Base-by-base conservation (phyloP, 2,888 invertebrate genomes). In the Diadegma fenestrale region DNA sequence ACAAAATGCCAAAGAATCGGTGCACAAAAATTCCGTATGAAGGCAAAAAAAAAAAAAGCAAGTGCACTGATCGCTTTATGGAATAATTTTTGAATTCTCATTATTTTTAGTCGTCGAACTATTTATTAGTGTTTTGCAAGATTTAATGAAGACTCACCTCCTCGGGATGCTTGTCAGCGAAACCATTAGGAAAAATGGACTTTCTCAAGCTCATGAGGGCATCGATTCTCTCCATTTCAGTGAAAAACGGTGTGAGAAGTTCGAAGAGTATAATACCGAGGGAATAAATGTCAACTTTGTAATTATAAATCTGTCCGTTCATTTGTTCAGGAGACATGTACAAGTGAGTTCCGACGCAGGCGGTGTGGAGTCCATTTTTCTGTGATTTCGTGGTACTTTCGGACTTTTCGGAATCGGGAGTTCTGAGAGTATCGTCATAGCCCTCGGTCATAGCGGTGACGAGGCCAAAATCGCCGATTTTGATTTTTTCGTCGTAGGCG, bases 321-420 rank as follows among this genome's bases (percentile, higher is more conserved):
- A 96, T 94, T 94, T 99, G 99, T 93, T 99, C 99, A 0, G 99
- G 99, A 54, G 99, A 99, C 99, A 99, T 99, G 94, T 99, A 99
- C 1, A 99, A 95, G 87, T 97, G 97, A 0, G 99, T 99, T 33
- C 99, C 98, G 54, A 96, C 96, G 87, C 95, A 95, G 64, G 95
- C 95, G 0, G 95, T 95, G 85, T 95, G 95, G n/a, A 92, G 88
- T 85, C 94, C 94, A 71, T 94, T 89, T 0, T 90, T 93, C 17
- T 90, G 92, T 5, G 94, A 93, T 1, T 92, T 80, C 91, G 22
- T 87, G 83, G 19, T 87, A 26, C 14, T 26, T 26, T 58, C 58
- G 82, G 85, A 91, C 91, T 80, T 93, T 89, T 88, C 92, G 89
- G 82, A 90, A 86, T 86, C 84, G 5, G 90, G 89, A 7, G 90